Conservation (phyloP, 2,888 invertebrate genomes). For the Scaptodrosophila latifasciaeformis region DNA sequence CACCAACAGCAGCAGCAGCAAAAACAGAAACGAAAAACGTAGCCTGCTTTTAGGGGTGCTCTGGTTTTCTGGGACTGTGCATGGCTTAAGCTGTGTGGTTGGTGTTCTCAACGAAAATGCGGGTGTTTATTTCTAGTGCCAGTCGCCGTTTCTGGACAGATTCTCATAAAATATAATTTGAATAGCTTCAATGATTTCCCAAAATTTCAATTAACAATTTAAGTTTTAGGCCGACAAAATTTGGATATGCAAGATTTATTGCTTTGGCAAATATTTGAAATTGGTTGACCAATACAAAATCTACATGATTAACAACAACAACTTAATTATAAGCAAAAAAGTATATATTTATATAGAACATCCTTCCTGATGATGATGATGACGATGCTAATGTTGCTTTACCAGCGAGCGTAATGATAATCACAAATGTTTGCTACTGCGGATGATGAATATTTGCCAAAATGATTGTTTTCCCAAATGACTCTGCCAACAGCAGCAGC, state of each 20-base stretch:
- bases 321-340: neutral
- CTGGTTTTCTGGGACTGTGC: conserved; percentile 24
- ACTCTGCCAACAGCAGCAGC: conserved; percentile 55
- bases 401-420: conserved; percentile 42
- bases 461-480: conserved; percentile 70
- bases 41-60: conserved; percentile 46
- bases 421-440: conserved; percentile 34
- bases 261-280: conserved; percentile 46
- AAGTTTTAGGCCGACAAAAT: no score
- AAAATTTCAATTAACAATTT: no score
- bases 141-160: conserved; percentile 53
- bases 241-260: no score
- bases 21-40: conserved; percentile 26
- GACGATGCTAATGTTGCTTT: neutral
- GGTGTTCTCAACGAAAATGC: conserved; percentile 20
- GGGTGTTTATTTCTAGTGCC: conserved; percentile 39
- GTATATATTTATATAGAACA: neutral
- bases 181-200: neutral
- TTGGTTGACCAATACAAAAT: conserved; percentile 28
- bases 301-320: neutral
- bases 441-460: conserved; percentile 71
- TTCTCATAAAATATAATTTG: conserved; percentile 39
- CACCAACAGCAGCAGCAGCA: conserved; percentile 20
- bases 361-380: neutral
- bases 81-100: conserved; percentile 35